These are phyloP conservation scores for Geotrypetes seraphini DNA, from an alignment of 2,797 vertebrate genomes.

Conservation along the genomic window DNA sequence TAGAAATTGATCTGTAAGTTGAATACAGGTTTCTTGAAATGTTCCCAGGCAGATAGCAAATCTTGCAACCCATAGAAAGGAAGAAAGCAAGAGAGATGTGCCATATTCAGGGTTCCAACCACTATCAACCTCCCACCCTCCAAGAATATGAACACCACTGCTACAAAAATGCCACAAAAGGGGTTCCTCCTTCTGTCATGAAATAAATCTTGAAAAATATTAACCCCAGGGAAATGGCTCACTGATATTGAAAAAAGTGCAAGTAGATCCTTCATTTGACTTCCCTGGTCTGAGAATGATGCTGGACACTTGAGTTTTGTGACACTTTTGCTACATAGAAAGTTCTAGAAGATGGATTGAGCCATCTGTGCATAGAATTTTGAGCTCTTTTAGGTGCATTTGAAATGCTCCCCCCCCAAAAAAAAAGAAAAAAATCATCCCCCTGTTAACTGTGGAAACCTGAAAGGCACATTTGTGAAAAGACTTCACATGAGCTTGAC, in stretches of 20 bases:
- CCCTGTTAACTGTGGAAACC: constrained; percentile 24
- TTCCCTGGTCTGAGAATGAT: constrained; percentile 22
- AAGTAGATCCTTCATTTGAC: constrained; percentile 46
- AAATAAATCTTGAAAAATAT: constrained; percentile 32
- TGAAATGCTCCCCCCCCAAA: no score
- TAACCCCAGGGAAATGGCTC: constrained; percentile 29
- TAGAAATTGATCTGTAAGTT: no score
- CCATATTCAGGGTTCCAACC: constrained; percentile 39
- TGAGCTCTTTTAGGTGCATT: neutral
- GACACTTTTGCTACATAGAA: constrained; percentile 12
- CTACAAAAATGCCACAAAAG: constrained; percentile 8
- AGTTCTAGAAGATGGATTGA: neutral
- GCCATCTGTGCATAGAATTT: neutral
- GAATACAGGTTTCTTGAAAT: no score
- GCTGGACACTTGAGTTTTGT: constrained; percentile 31
- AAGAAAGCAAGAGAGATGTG: constrained; percentile 11
- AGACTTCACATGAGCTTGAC: constrained; percentile 20
- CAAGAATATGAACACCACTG: constrained; percentile 1
- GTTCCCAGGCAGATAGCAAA: constrained; percentile 10
- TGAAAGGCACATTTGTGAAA: constrained; percentile 30
- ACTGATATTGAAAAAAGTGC: constrained; percentile 11
- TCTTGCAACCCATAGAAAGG: constrained; percentile 5
- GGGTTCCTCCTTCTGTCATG: constrained; percentile 31
- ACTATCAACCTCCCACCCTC: constrained; percentile 1
- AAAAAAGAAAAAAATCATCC: no score